Evolutionary conservation across 2,797 vertebrate genomes (phyloP), one percentile per base, ranked within the genome.

Genomic region (Sarcophilus harrisii): DNA sequence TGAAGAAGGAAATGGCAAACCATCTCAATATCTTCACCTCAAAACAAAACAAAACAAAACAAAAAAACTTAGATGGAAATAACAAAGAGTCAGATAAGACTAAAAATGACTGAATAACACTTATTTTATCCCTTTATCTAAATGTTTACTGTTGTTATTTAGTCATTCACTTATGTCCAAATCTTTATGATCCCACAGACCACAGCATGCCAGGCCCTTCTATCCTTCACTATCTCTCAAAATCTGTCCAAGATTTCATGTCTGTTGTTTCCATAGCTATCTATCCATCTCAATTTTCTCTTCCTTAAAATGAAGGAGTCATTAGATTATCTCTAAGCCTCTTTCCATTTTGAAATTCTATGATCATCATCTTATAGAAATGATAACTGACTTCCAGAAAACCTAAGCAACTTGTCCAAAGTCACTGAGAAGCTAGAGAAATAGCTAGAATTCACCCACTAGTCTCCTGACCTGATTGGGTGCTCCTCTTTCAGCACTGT

Each of bases 331-430:
- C 38, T 87, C 38, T 24, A 87, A 27, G 8, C 8, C 66, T 10
- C 66, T 81, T 81, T 49, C 38, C 38, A 87, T 87, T 38, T 81
- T 45, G 18, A 59, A 92, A 32, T 87, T 91, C 59, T 62, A 58
- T 45, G 21, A 52, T 28, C 11, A 30, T 12, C 73, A 8, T 54
- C 54, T 95, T 91, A 93, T 29, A 92, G 90, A 94, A 0, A 5
- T 94, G 52, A 59, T 94, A 24, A 24, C 2, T 11, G 62, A 94
- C 9, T 45, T n/a, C 57, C 92, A 94, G 11, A 90, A 52, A 93
- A 92, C n/a, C 57, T 92, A 92, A 59, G 14, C 90, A n/a, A 94
- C 87, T 62, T 92, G 60, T 92, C 94, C 73, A 96, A 55, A 90
- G n/a, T 87, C 24, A 91, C 49, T 92, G 94, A 55, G 57, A 62